phyloP scores from a whole-genome alignment of 2,797 vertebrate species.

The Gymnoscopelus braueri region DNA sequence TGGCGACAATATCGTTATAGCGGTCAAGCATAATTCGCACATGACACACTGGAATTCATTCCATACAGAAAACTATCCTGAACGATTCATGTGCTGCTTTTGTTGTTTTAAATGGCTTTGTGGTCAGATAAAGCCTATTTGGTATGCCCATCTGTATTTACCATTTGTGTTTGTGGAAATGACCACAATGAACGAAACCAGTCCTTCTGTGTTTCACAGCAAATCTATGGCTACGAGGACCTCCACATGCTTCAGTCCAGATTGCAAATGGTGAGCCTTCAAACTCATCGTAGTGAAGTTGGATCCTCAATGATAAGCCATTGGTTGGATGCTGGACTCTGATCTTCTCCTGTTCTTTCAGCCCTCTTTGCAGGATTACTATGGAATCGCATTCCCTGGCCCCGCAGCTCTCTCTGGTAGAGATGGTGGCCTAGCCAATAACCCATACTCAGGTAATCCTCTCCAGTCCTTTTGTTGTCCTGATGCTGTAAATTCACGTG shows the following conservation, averaged over 20 bases:
- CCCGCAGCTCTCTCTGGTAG: slow-evolving; percentile 90
- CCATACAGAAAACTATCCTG: no score
- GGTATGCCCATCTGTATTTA: no score
- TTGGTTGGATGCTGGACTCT: slow-evolving; percentile 7
- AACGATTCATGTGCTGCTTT: no score
- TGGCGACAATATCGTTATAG: no score
- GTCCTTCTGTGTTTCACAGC: slow-evolving; percentile 67
- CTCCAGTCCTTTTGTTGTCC: not conserved
- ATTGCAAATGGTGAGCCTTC: slow-evolving; percentile 89
- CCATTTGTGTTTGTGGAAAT: not conserved
- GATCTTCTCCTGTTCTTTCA: slow-evolving; percentile 36
- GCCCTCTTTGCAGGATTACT: slow-evolving; percentile 91
- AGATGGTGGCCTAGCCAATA: slow-evolving; percentile 92
- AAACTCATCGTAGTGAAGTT: not conserved
- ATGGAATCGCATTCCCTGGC: slow-evolving; percentile 96
- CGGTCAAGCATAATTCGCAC: no score
- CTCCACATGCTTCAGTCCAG: slow-evolving; percentile 96
- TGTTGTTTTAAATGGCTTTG: no score
- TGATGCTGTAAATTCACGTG: not conserved
- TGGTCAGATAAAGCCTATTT: no score
- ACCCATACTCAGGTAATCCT: slow-evolving; percentile 91
- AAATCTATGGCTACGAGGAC: slow-evolving; percentile 97
- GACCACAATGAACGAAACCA: not conserved
- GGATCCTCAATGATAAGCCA: not conserved
- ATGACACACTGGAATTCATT: no score